Evolutionary conservation across 2,113 vertebrate genomes (phyloP), one percentile per base, ranked within the genome.

Genomic region (Lepus europaeus): DNA sequence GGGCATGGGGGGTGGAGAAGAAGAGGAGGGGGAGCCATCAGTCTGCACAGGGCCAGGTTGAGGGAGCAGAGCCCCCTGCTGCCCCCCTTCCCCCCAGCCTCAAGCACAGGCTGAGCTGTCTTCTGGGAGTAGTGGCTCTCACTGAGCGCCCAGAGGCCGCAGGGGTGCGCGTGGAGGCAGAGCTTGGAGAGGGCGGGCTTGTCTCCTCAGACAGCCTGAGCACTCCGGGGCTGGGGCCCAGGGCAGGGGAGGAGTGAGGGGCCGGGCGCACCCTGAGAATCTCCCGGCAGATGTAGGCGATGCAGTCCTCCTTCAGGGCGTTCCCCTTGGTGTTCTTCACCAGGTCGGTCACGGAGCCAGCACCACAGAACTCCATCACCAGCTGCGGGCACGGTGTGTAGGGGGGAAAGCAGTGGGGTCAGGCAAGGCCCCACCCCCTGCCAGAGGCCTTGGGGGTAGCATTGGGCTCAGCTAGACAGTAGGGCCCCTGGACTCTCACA

Each of bases 361-460:
- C 99, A 0, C 99, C 99, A 36, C 99, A 99, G 93, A 99, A 99
- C 98, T 99, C 99, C 99, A 99, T 99, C 93, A 99, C 99, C 97
- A 99, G 98, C 99, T 99, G 61, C 5, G 94, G 27, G 36, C 31
- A 93, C 94, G 56, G 87, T 36, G 59, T 76, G 79, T 2, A 0
- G 77, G 66, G 91, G 76, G 86, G n/a, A 73, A 81, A 89, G n/a
- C 6, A 61, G 10, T 27, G 1, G 56, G 56, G 36, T 93, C 69
- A 95, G 70, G 39, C 51, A 78, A 63, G 73, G n/a, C 70, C 36
- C 68, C 59, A 4, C 4, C 2, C 63, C 53, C 16, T 39, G 9
- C 59, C n/a, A 68, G 84, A 78, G 76, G 14, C 63, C 66, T 83
- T 33, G 53, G 79, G 61, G 51, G 51, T 68, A 77, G 13, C 80